These are phyloP conservation scores for Trematocara marginatum DNA, from an alignment of 2,113 vertebrate genomes.

Conservation along the genomic window DNA sequence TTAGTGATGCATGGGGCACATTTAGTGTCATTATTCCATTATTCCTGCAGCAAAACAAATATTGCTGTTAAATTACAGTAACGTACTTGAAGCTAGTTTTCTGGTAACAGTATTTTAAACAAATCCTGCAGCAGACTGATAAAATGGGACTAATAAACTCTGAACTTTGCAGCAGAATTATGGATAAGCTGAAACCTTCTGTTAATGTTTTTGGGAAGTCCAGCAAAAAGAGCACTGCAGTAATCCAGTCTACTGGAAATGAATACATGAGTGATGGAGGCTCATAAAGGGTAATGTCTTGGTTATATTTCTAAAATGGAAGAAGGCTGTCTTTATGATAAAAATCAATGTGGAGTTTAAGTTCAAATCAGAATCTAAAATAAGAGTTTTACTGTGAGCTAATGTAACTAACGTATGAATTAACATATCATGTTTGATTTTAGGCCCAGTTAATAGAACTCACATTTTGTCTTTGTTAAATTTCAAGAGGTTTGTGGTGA, in stretches of 20 bases:
- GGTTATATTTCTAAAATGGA: not conserved
- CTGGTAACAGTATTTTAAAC: not conserved
- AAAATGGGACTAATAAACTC: not conserved
- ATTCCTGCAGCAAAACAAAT: not conserved
- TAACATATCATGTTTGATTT: not conserved
- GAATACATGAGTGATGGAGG: not conserved
- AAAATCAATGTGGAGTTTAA: not conserved
- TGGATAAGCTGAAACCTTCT: not conserved
- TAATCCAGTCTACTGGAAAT: not conserved
- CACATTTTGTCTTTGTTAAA: not conserved
- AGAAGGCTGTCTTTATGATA: not conserved
- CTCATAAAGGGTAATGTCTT: not conserved
- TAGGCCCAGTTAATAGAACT: not conserved
- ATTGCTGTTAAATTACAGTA: not conserved
- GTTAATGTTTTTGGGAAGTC: not conserved
- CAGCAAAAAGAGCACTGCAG: not conserved
- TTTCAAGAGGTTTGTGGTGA: not conserved
- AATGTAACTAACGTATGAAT: not conserved
- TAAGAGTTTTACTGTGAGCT: not conserved
- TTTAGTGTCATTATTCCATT: not conserved
- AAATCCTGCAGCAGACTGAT: not conserved
- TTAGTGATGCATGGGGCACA: not conserved
- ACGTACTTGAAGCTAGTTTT: not conserved
- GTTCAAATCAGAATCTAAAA: not conserved
- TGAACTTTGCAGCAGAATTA: not conserved